Conservation (phyloP, 37 sponge, comb jelly and placozoan species). For the Haliclona indistincta region DNA sequence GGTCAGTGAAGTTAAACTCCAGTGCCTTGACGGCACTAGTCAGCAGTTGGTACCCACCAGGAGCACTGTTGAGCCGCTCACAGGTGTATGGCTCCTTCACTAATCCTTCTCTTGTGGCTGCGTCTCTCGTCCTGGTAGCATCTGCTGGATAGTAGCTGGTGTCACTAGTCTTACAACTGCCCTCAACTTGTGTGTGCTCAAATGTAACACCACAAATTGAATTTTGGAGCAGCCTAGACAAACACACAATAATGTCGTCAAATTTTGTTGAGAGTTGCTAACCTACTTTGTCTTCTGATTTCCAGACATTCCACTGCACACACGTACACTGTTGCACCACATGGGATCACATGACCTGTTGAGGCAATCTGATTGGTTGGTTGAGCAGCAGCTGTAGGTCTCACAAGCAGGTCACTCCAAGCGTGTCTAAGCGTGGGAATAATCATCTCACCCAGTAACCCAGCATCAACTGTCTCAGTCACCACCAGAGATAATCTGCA, state of each 20-base stretch:
- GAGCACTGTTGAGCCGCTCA: conserved; percentile 39
- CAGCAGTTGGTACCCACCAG: conserved; percentile 41
- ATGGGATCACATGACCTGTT: conserved; percentile 75
- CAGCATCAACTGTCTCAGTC: conserved; percentile 81
- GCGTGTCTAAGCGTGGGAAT: conserved; percentile 69
- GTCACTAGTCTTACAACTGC: conserved; percentile 34
- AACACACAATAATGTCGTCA: too few relatives aligned
- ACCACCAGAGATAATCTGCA: conserved; percentile 71
- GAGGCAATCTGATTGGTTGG: too few relatives aligned
- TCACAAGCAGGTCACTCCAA: conserved; percentile 52
- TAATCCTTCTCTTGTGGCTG: neutral
- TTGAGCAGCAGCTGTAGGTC: neutral
- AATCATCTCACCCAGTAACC: conserved; percentile 67
- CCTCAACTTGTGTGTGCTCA: conserved; percentile 11
- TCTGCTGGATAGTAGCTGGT: too few relatives aligned
- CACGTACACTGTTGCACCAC: conserved; percentile 67
- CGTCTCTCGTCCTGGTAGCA: too few relatives aligned
- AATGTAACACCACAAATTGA: conserved; percentile 22
- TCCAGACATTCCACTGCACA: conserved; percentile 48
- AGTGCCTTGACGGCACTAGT: conserved; percentile 15
- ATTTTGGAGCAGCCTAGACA: conserved; percentile 15
- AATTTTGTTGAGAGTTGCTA: too few relatives aligned
- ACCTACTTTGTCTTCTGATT: conserved; percentile 57
- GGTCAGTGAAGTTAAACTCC: conserved; percentile 56
- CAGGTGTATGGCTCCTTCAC: conserved; percentile 65